Base-by-base conservation (phyloP, 2,797 vertebrate genomes). In the Setipinna tenuifilis region DNA sequence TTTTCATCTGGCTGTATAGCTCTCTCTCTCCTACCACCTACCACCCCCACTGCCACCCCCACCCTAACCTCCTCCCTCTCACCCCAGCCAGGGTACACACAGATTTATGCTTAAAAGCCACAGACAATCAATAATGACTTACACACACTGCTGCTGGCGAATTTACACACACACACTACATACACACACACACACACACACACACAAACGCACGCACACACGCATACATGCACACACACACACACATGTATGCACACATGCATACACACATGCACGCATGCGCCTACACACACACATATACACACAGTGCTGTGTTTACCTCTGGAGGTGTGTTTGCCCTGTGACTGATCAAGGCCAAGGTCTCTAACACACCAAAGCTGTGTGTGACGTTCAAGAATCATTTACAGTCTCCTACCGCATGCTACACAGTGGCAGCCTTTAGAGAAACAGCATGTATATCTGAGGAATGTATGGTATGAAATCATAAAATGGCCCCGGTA, bases 1-100 rank as follows among this genome's bases (percentile, higher is more conserved):
- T 2, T 23, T 92, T 93, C 82, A 84, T 85, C 84, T 87, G 48
- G 89, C 88, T 90, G 89, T 92, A 84, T 89, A 88, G 90, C n/a
- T 54, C 82, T 83, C 82, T 1, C 89, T 90, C 80, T 85, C 25
- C 83, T 85, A 85, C 84, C 85, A 86, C 84, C 90, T 90, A 88
- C 88, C 87, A 82, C 90, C 86, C 84, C 10, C 41, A n/a, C 46
- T 78, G 19, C 31, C 50, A 14, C 14, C 25, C 41, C 25, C 41
- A 17, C 41, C n/a, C 17, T 19, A 19, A 6, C 44, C 46, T 80
- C 75, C 21, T 19, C n/a, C 21, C 48, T 1, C 23, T 11, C 6
- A 14, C 10, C 14, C 16, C 71, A 19, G 17, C 31, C 71, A 19
- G 71, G 71, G 81, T 19, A 82, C 81, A 57, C 23, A 82, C 81